Base-by-base conservation (phyloP, 1,140 invertebrate species). In the Eubasilissa regina region DNA sequence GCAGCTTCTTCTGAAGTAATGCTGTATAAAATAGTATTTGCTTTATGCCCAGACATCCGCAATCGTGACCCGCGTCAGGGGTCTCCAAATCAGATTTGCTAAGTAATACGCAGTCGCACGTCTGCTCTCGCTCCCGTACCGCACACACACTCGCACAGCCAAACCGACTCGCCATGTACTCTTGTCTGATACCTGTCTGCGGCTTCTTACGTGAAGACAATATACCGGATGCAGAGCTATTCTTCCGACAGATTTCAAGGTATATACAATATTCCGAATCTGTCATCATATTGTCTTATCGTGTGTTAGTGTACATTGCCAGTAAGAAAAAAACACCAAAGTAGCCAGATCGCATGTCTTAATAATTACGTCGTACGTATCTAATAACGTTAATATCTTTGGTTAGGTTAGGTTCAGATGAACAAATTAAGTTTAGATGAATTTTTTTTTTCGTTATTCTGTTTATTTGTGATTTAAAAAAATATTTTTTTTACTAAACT, bases 61-160 rank as follows among this genome's bases (percentile, higher is more conserved):
- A 45, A 70, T 70, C 66, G 66, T 70, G 66, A 70, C 66, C 66
- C 66, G 44, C 44, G 62, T 51, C 66, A 70, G 66, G 45, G 66
- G 66, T 70, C 66, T 70, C 15, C 51, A 70, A 70, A 70, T 70
- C 66, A 21, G 66, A 70, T 70, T 70, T 70, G 35, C 66, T 66
- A 70, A 70, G 51, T 70, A 45, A 70, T 70, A 51, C 66, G 51
- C 35, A 51, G 25, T 35, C 25, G 25, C 66, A 10, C 43, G 43
- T 66, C 62, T 66, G 55, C 15, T 19, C 13, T 43, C 35, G 62
- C n/a, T 15, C 12, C 17, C 43, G 13, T 9, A 35, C 53, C 7
- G 7, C n/a, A 56, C 53, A 17, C 53, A 51, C 48, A 35, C 25
- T 35, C 25, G 9, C 48, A 51, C 48, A 51, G 1, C 48, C 11